phyloP scores from a whole-genome alignment of 1,140 invertebrate genomes.

The Lordiphosa mommai region DNA sequence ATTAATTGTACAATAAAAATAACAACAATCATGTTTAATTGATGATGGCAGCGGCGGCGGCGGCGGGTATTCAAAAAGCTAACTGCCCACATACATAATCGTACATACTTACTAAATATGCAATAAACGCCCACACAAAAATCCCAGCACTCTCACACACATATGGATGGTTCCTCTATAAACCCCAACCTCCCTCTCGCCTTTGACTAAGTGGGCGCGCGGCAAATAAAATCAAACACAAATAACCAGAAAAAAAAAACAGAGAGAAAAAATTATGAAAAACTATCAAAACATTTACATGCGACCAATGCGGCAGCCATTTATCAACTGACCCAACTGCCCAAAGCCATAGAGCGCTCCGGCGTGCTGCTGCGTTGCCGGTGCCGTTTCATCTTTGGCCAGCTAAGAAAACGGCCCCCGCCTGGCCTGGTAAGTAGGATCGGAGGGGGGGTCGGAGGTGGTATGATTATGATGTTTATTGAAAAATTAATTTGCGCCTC shows the following conservation, averaged over 20 bases:
- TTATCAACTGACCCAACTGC: slow-evolving; percentile 66
- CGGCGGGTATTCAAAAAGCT: slow-evolving; percentile 49
- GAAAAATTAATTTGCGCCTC: slow-evolving; percentile 76
- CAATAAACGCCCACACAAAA: slow-evolving; percentile 29
- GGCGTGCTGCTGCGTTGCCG: slow-evolving; percentile 34
- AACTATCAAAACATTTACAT: slow-evolving; percentile 77
- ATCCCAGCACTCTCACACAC: slow-evolving; percentile 7
- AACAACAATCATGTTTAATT: slow-evolving; percentile 66
- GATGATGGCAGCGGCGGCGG: slow-evolving; percentile 20
- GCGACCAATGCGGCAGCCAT: slow-evolving; percentile 61
- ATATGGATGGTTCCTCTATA: background rate
- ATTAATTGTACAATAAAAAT: slow-evolving; percentile 70
- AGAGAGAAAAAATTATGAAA: slow-evolving; percentile 68
- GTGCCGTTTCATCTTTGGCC: slow-evolving; percentile 58
- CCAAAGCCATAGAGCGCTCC: slow-evolving; percentile 30
- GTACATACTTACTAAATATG: slow-evolving; percentile 31
- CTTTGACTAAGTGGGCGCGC: slow-evolving; percentile 20
- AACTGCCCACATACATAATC: slow-evolving; percentile 47
- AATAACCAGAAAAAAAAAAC: slow-evolving; percentile 35
- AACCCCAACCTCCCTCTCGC: background rate
- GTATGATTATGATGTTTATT: slow-evolving; percentile 74
- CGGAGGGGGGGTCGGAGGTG: background rate
- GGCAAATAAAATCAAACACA: slow-evolving; percentile 59
- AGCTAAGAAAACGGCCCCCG: slow-evolving; percentile 2
- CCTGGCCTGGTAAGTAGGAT: slow-evolving; percentile 6